Base-by-base conservation (phyloP, 1,140 invertebrate species). In the Papilio helenus region DNA sequence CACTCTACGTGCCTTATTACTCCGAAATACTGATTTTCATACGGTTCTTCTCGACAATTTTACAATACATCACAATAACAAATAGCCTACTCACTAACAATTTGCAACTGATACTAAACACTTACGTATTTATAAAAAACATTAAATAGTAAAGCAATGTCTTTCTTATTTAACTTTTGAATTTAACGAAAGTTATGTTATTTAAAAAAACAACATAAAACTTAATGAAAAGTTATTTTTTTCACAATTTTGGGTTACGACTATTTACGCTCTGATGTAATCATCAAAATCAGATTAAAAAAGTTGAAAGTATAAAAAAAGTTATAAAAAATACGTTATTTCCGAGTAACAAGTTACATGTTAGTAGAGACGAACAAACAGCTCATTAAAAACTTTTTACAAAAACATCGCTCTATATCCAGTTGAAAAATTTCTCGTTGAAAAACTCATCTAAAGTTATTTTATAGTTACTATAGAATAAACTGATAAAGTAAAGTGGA, bases 391-490 rank as follows among this genome's bases (percentile, higher is more conserved):
- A 68, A 68, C 14, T 68, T 68, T 68, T 68, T 68, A 68, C 26
- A 68, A 34, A 34, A 61, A 61, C 58, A 61, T 61, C 23, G 55
- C 58, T 29, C 26, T 29, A 68, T 14, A 68, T 26, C 61, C 26
- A 68, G 61, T 34, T 68, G 23, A 68, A 68, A n/a, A 34, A 68
- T 29, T 68, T 16, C 26, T 29, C 61, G 10, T 29, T 34, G 26
- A 68, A 68, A 68, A 68, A 68, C 61, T 68, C 61, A 68, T 68
- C 61, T 29, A 16, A 68, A 68, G 61, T 68, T 68, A 68, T 68
- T 68, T 68, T 16, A 68, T 68, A 16, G 61, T 68, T 68, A 68
- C 61, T 58, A 58, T 58, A 29, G 12, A 61, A 61, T 23, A 68
- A 65, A 65, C 23, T 29, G 58, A 65, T 29, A 10, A 65, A 65